Percentiles rank a stretch among this genome's conserved stretches.
These are phyloP conservation scores for Iphiclides podalirius DNA, from an alignment of 2,888 invertebrate genomes.

Conservation along the genomic window DNA sequence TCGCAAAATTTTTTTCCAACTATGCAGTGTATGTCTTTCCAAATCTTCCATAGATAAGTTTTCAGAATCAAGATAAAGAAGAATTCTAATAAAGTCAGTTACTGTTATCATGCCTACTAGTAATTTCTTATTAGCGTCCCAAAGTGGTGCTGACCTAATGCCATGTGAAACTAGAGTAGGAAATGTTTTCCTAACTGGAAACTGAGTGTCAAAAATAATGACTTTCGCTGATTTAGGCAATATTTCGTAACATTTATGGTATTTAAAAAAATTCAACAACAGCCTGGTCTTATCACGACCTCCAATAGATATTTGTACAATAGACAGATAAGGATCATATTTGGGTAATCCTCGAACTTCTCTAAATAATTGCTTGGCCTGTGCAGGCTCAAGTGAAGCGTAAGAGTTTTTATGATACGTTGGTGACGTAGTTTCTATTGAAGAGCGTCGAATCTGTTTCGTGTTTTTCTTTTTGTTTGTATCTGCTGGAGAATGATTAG, in stretches of 20 bases:
- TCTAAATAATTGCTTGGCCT: conserved; percentile 72
- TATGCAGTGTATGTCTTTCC: conserved; percentile 68
- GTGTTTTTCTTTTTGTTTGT: conserved; percentile 59
- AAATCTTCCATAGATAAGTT: conserved; percentile 68
- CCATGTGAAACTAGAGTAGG: conserved; percentile 73
- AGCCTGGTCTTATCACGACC: conserved; percentile 72
- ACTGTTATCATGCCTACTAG: conserved; percentile 75
- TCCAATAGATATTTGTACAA: conserved; percentile 74
- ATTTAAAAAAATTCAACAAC: conserved; percentile 72
- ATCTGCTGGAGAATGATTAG: conserved; percentile 48
- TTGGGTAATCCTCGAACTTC: conserved; percentile 72
- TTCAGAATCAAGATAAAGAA: conserved; percentile 63
- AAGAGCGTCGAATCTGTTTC: conserved; percentile 63
- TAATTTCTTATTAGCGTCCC: conserved; percentile 69
- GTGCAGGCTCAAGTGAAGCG: conserved; percentile 67
- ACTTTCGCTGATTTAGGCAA: conserved; percentile 75
- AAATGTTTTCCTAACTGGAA: conserved; percentile 71
- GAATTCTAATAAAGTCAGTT: conserved; percentile 71
- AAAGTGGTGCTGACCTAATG: conserved; percentile 70
- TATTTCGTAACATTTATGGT: conserved; percentile 75
- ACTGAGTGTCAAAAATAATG: conserved; percentile 74
- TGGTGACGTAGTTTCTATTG: conserved; percentile 72
- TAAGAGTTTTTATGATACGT: conserved; percentile 76
- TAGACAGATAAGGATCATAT: conserved; percentile 73
- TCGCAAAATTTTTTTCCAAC: conserved; percentile 68